Percentiles rank a stretch among this genome's conserved stretches.
Conservation (phyloP, 2,888 invertebrate genomes). For the Lithophane semibrunnea region DNA sequence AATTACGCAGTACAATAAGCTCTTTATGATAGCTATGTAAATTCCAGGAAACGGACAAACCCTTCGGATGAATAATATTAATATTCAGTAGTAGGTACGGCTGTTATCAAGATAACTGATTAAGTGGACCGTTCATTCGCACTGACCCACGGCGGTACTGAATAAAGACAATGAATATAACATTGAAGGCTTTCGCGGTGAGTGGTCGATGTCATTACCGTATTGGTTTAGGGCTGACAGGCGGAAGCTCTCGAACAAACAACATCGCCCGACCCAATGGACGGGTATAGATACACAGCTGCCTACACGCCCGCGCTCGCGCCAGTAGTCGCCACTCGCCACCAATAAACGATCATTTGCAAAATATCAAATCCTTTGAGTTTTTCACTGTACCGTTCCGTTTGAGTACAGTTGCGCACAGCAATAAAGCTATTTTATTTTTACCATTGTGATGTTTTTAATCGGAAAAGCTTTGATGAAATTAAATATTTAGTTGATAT, state of each 20-base stretch:
- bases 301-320: slow-evolving; percentile 33
- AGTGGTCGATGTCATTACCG: slow-evolving; percentile 79
- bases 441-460: not conserved
- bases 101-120: slow-evolving; percentile 70
- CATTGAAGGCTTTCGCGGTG: slow-evolving; percentile 73
- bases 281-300: slow-evolving; percentile 68
- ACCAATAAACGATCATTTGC: slow-evolving; percentile 66
- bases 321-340: slow-evolving; percentile 33
- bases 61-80: slow-evolving; percentile 64
- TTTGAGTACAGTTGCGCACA: slow-evolving; percentile 1
- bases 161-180: slow-evolving; percentile 73
- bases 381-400: slow-evolving; percentile 27
- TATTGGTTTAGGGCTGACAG: slow-evolving; percentile 81
- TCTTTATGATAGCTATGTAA: slow-evolving; percentile 60
- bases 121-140: slow-evolving; percentile 72
- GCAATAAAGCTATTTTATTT: slow-evolving; percentile 7
- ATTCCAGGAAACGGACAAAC: slow-evolving; percentile 56
- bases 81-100: slow-evolving; percentile 48
- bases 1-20: slow-evolving; percentile 45
- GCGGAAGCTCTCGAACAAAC: slow-evolving; percentile 78
- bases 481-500: slow-evolving; percentile 17
- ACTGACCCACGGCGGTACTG: slow-evolving; percentile 67
- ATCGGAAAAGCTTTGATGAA: not conserved
- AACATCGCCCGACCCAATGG: slow-evolving; percentile 68
- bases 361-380: slow-evolving; percentile 57